Conservation (phyloP, 2,797 vertebrate species). For the Sphaeramia orbicularis region DNA sequence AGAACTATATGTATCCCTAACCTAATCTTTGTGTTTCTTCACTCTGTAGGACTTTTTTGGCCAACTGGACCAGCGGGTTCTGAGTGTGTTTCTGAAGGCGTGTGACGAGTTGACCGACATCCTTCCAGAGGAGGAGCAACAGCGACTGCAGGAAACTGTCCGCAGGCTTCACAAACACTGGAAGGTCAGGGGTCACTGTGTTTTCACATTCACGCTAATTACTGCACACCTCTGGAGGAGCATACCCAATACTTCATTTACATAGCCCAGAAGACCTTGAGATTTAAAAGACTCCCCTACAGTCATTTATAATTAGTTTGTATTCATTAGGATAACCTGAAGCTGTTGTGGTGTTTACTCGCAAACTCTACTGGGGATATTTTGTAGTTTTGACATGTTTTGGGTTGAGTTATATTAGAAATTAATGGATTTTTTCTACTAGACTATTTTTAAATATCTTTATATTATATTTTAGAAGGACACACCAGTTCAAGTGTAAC, state of each 20-base stretch:
- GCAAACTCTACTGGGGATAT: background rate
- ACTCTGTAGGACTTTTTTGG: slow-evolving; percentile 91
- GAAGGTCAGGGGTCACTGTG: slow-evolving; percentile 89
- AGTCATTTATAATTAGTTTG: slow-evolving; percentile 52
- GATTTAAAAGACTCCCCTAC: slow-evolving; percentile 31
- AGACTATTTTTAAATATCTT: too few relatives aligned
- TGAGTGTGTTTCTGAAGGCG: slow-evolving; percentile 96
- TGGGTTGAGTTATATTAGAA: background rate
- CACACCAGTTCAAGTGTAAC: too few relatives aligned
- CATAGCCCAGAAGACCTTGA: slow-evolving; percentile 43
- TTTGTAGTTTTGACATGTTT: slow-evolving; percentile 13
- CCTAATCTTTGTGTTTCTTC: slow-evolving; percentile 3
- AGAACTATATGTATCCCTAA: too few relatives aligned
- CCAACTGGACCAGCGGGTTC: slow-evolving; percentile 93
- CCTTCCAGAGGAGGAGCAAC: slow-evolving; percentile 95
- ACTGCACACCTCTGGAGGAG: slow-evolving; percentile 33
- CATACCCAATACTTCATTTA: slow-evolving; percentile 55
- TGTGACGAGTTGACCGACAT: slow-evolving; percentile 99
- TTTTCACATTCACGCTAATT: slow-evolving; percentile 64
- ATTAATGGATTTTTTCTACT: too few relatives aligned
- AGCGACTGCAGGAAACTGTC: slow-evolving; percentile 94
- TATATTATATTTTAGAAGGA: too few relatives aligned
- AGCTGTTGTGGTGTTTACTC: slow-evolving; percentile 33
- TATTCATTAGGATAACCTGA: slow-evolving; percentile 33
- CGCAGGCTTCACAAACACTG: slow-evolving; percentile 95